Evolutionary conservation across 2,888 invertebrate species (phyloP), one percentile per base, ranked within the genome.

Genomic region (Chrysopilus asiliformis): DNA sequence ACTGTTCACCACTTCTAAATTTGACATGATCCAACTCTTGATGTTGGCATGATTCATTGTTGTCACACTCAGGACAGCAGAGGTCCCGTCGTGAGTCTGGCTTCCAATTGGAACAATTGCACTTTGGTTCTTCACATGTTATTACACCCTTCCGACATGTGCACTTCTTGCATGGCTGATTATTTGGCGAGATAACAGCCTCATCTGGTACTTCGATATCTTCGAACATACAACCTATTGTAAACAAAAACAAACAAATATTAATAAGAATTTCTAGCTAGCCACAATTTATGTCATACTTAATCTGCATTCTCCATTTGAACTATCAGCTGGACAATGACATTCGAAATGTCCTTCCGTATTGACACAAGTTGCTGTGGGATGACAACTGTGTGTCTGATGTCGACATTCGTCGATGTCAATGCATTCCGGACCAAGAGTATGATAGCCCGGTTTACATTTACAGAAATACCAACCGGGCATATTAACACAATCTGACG

Each of bases 391-490:
- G 64, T 85, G 80, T 47, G 69, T 67, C 44, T 75, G 74, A 52
- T 77, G 76, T 51, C 68, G 66, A 56, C 90, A 89, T 64, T 89
- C 89, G 61, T 89, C 77, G 38, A 86, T 73, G 67, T 89, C 64
- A 41, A 66, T 68, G 56, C 68, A 69, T 53, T 68, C 69, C 46
- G 66, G 62, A 30, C 68, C 58, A 27, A 69, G 68, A 41, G 73
- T 71, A 14, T 73, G 70, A 65, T 79, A 89, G 4, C 89, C 89
- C 39, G 74, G 71, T 47, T 76, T 74, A 62, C 89, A 89, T 49
- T 81, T 76, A 64, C 90, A 90, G 62, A 84, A 81, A 66, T 84
- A 86, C 74, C 85, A 86, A 48, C 89, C 89, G 28, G 85, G 85
- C 71, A 81, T 81, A 65, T 89, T 89, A 61, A 85, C 74, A 65